Percentiles rank a stretch among this genome's conserved stretches.
These are phyloP conservation scores for Zosterops japonicus DNA, from an alignment of 2,113 vertebrate genomes.

Conservation along the genomic window DNA sequence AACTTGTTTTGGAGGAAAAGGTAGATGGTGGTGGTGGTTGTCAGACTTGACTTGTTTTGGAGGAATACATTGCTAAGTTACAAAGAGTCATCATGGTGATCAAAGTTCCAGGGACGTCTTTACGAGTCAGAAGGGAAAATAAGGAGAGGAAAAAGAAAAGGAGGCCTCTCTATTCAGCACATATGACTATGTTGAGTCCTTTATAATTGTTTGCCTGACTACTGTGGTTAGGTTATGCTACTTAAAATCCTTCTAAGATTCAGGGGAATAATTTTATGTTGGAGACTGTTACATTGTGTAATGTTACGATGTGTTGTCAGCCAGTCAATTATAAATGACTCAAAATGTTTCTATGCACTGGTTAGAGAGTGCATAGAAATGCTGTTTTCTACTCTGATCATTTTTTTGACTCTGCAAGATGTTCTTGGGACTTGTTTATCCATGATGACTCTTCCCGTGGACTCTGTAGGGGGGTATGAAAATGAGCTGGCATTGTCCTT, in stretches of 20 bases:
- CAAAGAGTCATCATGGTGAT: neutral
- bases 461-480: fast-evolving
- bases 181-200: neutral
- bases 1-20: neutral
- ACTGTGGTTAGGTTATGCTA: neutral
- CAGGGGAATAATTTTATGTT: neutral
- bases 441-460: neutral
- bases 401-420: neutral
- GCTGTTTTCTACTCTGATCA: neutral
- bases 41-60: neutral
- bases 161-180: neutral
- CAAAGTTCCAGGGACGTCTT: neutral
- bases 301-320: fast-evolving
- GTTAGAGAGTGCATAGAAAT: neutral
- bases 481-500: neutral
- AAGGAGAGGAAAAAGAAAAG: neutral
- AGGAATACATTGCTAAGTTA: neutral
- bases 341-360: neutral
- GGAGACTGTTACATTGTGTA: neutral
- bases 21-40: neutral
- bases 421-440: neutral
- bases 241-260: neutral
- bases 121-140: neutral
- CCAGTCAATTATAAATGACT: neutral
- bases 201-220: neutral